Conservation (phyloP, 2,797 vertebrate species). For the Macroramphosus scolopax region DNA sequence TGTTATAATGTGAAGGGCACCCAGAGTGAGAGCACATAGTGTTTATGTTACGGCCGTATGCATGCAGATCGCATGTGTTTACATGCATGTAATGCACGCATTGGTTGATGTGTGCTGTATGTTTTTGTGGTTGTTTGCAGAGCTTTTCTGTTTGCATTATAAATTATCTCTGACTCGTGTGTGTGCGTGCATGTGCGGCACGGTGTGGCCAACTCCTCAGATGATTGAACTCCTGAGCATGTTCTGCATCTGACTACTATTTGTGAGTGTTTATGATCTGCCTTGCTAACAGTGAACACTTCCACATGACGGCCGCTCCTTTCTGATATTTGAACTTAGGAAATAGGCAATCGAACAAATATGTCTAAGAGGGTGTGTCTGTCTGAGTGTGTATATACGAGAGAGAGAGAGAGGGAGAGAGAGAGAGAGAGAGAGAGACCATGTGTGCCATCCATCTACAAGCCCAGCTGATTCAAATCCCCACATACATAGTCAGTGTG, state of each 20-base stretch:
- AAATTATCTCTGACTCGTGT: conserved; percentile 43
- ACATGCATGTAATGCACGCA: conserved; percentile 63
- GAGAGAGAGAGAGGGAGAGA: conserved; percentile 21
- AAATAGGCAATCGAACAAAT: conserved; percentile 13
- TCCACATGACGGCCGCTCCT: conserved; percentile 70
- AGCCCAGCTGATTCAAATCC: conserved; percentile 20
- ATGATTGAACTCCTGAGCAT: conserved; percentile 70
- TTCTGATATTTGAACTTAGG: conserved; percentile 53
- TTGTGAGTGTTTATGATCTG: conserved; percentile 79
- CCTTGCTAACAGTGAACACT: conserved; percentile 71
- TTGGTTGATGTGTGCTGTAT: conserved; percentile 45
- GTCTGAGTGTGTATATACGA: conserved; percentile 8
- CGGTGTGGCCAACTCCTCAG: conserved; percentile 57
- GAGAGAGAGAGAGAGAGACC: too few species aligned
- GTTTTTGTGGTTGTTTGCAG: conserved; percentile 56
- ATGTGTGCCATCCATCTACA: conserved; percentile 13
- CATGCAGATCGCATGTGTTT: conserved; percentile 54
- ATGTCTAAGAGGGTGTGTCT: neutral
- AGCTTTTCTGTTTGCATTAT: conserved; percentile 55
- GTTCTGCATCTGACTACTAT: conserved; percentile 78
- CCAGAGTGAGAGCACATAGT: conserved; percentile 52
- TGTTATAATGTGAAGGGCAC: conserved; percentile 61
- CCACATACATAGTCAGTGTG: conserved; percentile 19
- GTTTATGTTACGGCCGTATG: conserved; percentile 64
- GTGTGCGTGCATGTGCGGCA: conserved; percentile 23